Conservation (phyloP, 2,113 vertebrate species). For the Elaphurus davidianus region DNA sequence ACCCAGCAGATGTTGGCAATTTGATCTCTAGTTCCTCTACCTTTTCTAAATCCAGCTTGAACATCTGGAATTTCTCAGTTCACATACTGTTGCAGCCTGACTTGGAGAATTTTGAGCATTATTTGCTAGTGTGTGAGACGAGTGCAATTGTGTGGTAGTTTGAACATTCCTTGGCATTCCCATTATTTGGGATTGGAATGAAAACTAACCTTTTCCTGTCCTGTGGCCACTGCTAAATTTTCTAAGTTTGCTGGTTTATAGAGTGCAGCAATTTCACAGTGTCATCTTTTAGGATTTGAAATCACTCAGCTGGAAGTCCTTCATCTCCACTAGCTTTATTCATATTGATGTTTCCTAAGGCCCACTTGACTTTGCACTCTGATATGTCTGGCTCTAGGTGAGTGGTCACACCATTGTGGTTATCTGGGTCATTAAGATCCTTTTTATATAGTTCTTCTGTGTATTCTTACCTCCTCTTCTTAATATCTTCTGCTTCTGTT, state of each 20-base stretch:
- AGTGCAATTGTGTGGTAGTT: neutral
- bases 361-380: neutral
- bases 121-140: neutral
- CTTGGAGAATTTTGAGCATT: neutral
- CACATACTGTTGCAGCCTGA: neutral
- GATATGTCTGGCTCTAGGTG: neutral
- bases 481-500: neutral
- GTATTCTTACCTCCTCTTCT: neutral
- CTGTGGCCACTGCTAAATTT: neutral
- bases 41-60: neutral
- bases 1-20: neutral
- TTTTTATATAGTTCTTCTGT: neutral
- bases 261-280: too few species aligned
- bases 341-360: neutral
- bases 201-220: neutral
- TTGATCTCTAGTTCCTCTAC: neutral
- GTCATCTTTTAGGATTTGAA: neutral
- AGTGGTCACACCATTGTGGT: neutral
- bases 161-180: neutral
- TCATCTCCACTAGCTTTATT: neutral
- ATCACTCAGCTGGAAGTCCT: neutral
- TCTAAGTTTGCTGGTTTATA: neutral
- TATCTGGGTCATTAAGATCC: neutral
- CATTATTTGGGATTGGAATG: neutral
- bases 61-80: neutral